phyloP scores from a whole-genome alignment of 2,113 vertebrate species.

The Vidua chalybeata region DNA sequence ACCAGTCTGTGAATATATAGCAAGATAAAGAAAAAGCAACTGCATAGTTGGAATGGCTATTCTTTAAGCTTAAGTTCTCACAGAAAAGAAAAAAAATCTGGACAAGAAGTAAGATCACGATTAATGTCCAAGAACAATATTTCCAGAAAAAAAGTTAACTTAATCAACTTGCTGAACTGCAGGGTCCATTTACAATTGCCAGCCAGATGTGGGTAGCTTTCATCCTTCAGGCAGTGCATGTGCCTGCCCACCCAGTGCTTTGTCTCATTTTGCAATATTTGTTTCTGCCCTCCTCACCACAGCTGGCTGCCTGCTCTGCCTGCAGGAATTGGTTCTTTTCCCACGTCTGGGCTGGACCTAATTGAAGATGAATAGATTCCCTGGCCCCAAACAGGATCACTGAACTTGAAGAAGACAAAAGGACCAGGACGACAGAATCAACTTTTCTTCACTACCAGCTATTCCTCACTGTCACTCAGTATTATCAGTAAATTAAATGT shows the following conservation, averaged over 20 bases:
- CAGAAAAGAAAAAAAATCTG: neutral
- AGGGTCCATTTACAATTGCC: neutral
- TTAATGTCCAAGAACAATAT: neutral
- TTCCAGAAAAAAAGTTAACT: neutral
- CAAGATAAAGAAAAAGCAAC: constrained; percentile 15
- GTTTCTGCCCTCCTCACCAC: neutral
- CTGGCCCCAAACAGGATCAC: neutral
- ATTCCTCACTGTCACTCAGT: neutral
- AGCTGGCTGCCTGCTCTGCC: neutral
- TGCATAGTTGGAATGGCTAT: neutral
- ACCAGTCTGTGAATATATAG: neutral
- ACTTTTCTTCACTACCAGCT: neutral
- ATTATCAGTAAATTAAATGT: neutral
- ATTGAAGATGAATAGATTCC: constrained; percentile 8
- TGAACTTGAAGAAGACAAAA: constrained; percentile 34
- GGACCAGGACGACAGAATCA: neutral
- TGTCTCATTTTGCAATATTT: neutral
- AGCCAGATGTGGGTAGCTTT: neutral
- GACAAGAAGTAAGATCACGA: neutral
- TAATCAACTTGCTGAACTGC: neutral
- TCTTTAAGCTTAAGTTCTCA: neutral
- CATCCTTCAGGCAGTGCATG: neutral
- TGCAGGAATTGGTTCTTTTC: neutral
- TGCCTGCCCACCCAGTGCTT: neutral
- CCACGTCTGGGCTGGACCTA: neutral